Percentiles rank a stretch among this genome's conserved stretches.
phyloP scores from a whole-genome alignment of 2,888 invertebrate species.

The Himalopsyche anomala region DNA sequence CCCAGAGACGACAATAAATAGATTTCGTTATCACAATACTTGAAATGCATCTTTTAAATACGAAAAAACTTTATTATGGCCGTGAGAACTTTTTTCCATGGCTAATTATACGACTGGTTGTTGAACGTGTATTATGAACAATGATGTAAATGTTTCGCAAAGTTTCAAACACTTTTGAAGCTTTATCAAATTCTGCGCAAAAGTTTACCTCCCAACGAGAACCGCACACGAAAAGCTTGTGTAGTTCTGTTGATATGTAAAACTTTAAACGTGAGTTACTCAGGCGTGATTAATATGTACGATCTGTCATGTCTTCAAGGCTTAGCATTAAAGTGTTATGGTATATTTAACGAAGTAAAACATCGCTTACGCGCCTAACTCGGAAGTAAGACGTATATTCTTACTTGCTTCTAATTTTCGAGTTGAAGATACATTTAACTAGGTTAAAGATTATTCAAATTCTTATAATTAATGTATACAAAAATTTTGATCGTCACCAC shows the following conservation, averaged over 20 bases:
- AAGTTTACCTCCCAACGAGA: neutral
- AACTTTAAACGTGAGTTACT: neutral
- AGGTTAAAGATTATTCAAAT: too few species aligned
- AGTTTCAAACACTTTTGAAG: constrained; percentile 1
- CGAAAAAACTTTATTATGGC: too few species aligned
- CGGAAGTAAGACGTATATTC: neutral
- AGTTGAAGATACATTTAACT: too few species aligned
- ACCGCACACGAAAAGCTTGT: constrained; percentile 20
- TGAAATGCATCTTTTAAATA: too few species aligned
- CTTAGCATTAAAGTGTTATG: constrained; percentile 12
- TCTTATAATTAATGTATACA: too few species aligned
- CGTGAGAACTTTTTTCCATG: too few species aligned
- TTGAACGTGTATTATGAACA: neutral
- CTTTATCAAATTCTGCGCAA: neutral
- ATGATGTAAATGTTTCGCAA: neutral
- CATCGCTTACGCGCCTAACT: neutral
- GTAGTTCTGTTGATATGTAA: constrained; percentile 12
- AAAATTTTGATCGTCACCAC: too few species aligned
- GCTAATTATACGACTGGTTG: neutral
- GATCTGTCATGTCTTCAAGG: constrained; percentile 16
- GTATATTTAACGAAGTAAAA: constrained; percentile 1
- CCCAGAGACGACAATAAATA: too few species aligned
- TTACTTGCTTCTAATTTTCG: too few species aligned
- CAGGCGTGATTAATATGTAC: neutral
- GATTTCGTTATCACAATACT: too few species aligned